These are phyloP conservation scores for Megaleporinus macrocephalus DNA, from an alignment of 2,113 vertebrate genomes.

Conservation along the genomic window DNA sequence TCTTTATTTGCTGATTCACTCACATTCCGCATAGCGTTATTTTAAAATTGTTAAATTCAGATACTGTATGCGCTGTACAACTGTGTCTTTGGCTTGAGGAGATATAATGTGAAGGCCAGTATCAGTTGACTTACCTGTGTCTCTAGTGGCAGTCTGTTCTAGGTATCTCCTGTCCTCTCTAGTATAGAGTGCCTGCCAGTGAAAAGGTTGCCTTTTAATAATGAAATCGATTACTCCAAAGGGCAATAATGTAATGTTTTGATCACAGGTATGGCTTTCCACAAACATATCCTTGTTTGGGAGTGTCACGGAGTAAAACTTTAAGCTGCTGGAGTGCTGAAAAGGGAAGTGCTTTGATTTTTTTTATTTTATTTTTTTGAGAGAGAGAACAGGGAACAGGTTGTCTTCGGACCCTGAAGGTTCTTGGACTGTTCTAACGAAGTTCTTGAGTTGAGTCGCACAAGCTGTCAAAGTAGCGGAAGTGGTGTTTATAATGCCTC, in stretches of 20 bases:
- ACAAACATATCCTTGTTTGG: not conserved
- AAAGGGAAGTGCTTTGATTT: not conserved
- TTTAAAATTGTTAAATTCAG: not conserved
- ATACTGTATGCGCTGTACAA: not conserved
- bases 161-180: not conserved
- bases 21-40: slow-evolving; percentile 2
- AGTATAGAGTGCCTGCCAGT: slow-evolving; percentile 14
- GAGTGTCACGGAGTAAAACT: not conserved
- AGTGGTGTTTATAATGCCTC: slow-evolving; percentile 31
- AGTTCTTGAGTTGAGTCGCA: not conserved
- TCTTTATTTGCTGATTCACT: slow-evolving; percentile 23
- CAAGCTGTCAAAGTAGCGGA: not conserved
- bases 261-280: not conserved
- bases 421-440: not conserved
- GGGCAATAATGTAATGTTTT: not conserved
- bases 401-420: not conserved
- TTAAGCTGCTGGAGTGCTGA: not conserved
- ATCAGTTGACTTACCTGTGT: slow-evolving; percentile 13
- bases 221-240: not conserved
- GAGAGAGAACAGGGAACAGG: not conserved
- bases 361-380: not conserved
- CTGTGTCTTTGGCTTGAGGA: not conserved
- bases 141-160: slow-evolving; percentile 13
- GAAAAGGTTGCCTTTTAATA: slow-evolving; percentile 9
- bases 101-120: not conserved